phyloP scores from a whole-genome alignment of 1,140 invertebrate species.

The Drosophila repletoides region DNA sequence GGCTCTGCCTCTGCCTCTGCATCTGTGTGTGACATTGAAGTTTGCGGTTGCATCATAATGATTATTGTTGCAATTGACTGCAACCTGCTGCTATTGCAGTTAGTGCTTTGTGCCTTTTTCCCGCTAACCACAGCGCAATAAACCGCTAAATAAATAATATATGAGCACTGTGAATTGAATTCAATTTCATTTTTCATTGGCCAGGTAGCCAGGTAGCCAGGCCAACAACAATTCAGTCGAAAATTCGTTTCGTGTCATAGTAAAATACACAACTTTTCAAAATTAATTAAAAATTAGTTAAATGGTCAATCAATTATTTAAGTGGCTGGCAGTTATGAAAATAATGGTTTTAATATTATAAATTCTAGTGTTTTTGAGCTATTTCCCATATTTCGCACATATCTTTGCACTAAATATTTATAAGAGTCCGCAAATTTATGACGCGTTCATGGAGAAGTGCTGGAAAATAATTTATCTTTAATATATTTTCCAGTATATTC shows the following conservation, averaged over 20 bases:
- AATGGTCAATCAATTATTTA: constrained; percentile 66
- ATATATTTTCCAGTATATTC: too few relatives aligned
- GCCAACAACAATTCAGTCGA: background rate
- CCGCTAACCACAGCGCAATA: constrained; percentile 52
- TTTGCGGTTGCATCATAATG: constrained; percentile 68
- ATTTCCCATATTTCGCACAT: background rate
- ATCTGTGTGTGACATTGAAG: constrained; percentile 49
- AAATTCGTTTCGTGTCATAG: too few relatives aligned
- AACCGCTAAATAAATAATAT: constrained; percentile 77
- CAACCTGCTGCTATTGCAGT: background rate
- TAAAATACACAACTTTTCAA: constrained; percentile 60
- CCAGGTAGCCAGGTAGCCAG: too few relatives aligned
- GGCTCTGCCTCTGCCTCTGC: constrained; percentile 8
- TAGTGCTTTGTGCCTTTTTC: constrained; percentile 40
- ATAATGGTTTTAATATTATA: constrained; percentile 4
- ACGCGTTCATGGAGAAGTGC: too few relatives aligned
- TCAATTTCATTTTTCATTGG: too few relatives aligned
- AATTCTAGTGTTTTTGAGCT: constrained; percentile 4
- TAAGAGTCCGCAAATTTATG: too few relatives aligned
- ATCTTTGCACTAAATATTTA: too few relatives aligned
- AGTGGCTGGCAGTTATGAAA: constrained; percentile 16
- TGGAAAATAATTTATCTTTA: too few relatives aligned
- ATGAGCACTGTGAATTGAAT: constrained; percentile 54
- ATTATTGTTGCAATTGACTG: constrained; percentile 26
- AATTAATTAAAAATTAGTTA: constrained; percentile 72